phyloP scores from a whole-genome alignment of 2,797 vertebrate genomes.

The Knipowitschia caucasica region DNA sequence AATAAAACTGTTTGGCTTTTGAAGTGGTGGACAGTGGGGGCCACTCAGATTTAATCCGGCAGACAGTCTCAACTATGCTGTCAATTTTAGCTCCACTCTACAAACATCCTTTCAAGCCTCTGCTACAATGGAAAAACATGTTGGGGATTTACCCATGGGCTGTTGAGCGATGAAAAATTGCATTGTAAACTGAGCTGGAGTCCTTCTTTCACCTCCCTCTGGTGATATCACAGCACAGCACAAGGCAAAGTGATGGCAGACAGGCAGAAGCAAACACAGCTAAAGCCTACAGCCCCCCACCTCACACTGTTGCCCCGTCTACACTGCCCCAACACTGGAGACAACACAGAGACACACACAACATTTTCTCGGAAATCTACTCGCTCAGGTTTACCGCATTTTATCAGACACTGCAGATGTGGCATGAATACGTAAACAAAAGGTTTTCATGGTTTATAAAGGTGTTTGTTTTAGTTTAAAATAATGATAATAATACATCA shows the following conservation, averaged over 20 bases:
- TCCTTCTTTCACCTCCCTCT: slow-evolving; percentile 41
- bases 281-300: slow-evolving; percentile 32
- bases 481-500: too few species aligned
- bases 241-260: slow-evolving; percentile 60
- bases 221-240: slow-evolving; percentile 43
- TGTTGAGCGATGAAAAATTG: too few species aligned
- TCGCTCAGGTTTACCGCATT: background rate
- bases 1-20: slow-evolving; percentile 62
- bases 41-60: slow-evolving; percentile 28
- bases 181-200: slow-evolving; percentile 24
- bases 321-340: slow-evolving; percentile 23
- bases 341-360: slow-evolving; percentile 24
- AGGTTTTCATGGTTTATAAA: too few species aligned
- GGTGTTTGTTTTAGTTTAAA: too few species aligned
- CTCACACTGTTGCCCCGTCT: slow-evolving; percentile 24
- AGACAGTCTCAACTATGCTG: slow-evolving; percentile 26
- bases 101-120: slow-evolving; percentile 5
- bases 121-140: background rate
- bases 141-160: too few species aligned
- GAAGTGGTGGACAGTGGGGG: slow-evolving; percentile 36
- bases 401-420: background rate
- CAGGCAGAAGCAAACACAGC: slow-evolving; percentile 28
- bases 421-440: background rate
- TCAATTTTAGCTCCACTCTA: slow-evolving; percentile 32
- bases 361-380: slow-evolving; percentile 7